Evolutionary conservation across 2,888 invertebrate genomes (phyloP), one percentile per base, ranked within the genome.

Genomic region (Drepana falcataria): DNA sequence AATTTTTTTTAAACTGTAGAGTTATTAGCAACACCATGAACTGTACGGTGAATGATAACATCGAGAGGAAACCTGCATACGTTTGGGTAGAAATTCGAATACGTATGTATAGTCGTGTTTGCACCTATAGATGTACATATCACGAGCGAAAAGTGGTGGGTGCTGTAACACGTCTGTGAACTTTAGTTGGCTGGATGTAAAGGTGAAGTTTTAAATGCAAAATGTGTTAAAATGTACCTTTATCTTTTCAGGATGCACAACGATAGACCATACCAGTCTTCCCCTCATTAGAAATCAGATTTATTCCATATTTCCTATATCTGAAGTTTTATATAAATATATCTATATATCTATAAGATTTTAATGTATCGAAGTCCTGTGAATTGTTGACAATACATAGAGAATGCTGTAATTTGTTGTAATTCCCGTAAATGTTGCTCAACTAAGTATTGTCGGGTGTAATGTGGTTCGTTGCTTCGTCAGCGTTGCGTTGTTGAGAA

Each of bases 201-300:
- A n/a, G n/a, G n/a, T n/a, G n/a, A n/a, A n/a, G n/a, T n/a, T n/a
- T n/a, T n/a, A n/a, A n/a, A n/a, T n/a, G n/a, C n/a, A n/a, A n/a
- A n/a, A n/a, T n/a, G n/a, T n/a, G n/a, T n/a, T n/a, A n/a, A n/a
- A n/a, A n/a, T n/a, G n/a, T n/a, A n/a, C n/a, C 57, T 60, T 57
- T 66, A 68, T 66, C 55, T 62, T 87, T 83, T 37, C 89, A 90
- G 89, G 79, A 77, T 73, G 71, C 69, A 81, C 83, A 83, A 85
- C 87, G 81, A 83, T 80, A 85, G 87, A 90, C 89, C 88, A 88
- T 83, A 79, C 77, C 76, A 87, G 90, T 90, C 90, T 90, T 91
- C 90, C 89, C 83, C 81, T 83, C 80, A 78, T 84, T 88, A 89
- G 80, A 82, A 87, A 82, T 81, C 85, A 89, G 77, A 89, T 84